Conservation (phyloP, 2,113 vertebrate genomes). For the Salvelinus alpinus region DNA sequence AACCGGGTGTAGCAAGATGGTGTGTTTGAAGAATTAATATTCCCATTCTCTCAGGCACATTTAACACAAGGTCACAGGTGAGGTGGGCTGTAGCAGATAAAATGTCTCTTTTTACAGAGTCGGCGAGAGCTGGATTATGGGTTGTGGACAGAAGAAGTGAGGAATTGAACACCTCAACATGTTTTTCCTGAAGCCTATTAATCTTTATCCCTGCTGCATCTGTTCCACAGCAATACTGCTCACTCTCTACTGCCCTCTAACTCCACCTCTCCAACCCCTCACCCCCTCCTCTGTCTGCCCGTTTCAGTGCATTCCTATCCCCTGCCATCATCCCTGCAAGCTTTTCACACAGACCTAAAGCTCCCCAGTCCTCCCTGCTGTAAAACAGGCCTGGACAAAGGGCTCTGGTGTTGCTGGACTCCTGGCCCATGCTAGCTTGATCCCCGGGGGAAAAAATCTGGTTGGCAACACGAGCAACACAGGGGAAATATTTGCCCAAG, state of each 20-base stretch:
- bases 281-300: slow-evolving; percentile 42
- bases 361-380: slow-evolving; percentile 36
- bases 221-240: slow-evolving; percentile 42
- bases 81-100: background rate
- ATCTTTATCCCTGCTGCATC: slow-evolving; percentile 36
- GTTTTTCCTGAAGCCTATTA: slow-evolving; percentile 55
- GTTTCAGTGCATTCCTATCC: slow-evolving; percentile 71
- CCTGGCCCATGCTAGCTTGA: slow-evolving; percentile 4
- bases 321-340: slow-evolving; percentile 69
- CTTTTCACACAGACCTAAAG: slow-evolving; percentile 45
- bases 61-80: too few species aligned
- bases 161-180: slow-evolving; percentile 64
- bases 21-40: too few species aligned
- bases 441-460: background rate
- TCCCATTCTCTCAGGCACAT: too few species aligned
- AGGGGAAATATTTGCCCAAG: slow-evolving; percentile 29
- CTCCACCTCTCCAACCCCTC: slow-evolving; percentile 29
- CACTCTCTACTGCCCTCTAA: slow-evolving; percentile 43
- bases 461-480: slow-evolving; percentile 23
- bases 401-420: slow-evolving; percentile 39
- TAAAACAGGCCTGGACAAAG: slow-evolving; percentile 64
- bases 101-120: background rate
- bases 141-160: slow-evolving; percentile 55
- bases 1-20: too few species aligned
- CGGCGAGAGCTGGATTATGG: slow-evolving; percentile 9